Evolutionary conservation across 1,140 invertebrate genomes (phyloP), one percentile per base, ranked within the genome.

Genomic region (Trissolcus basalis): DNA sequence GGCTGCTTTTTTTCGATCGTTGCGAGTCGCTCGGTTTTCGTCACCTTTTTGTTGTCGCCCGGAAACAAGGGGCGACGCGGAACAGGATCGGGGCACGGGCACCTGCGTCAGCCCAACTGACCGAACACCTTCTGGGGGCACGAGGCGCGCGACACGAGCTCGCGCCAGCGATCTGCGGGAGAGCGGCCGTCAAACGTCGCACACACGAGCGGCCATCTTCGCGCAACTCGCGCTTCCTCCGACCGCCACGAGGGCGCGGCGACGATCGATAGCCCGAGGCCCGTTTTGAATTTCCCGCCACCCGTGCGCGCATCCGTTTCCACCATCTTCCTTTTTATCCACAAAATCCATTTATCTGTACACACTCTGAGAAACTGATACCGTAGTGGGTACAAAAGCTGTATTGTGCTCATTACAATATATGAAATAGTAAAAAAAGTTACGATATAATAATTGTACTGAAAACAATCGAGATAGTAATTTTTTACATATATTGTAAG

Each of bases 71-170:
- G 36, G 36, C 36, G 36, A 9, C 36, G 36, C 9, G 36, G 1
- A 2, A 39, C 9, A 8, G 2, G 9, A 27, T 6, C 19, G 19
- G 19, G 9, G 3, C 12, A 43, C 0, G 36, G 15, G 33, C 49
- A 60, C 56, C 56, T 60, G 45, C 47, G 56, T 27, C 14, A 12
- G 4, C 36, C 36, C 33, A 41, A 8, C 35, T 19, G 12, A 49
- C 15, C 55, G 45, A 13, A 47, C 35, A 35, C 36, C 47, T 60
- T 50, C 15, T 15, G 15, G 19, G 35, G 51, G 9, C 48, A 39
- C 32, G 50, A 55, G 43, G 44, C 65, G 45, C 58, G 67, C 58
- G 67, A 54, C 50, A 60, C 51, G 35, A 50, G 56, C 56, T 60
- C 58, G 58, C 58, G 58, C 36, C 36, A 55, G 27, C 44, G 60